phyloP scores from a whole-genome alignment of 1,140 invertebrate genomes.

The Neoseiulus cucumeris region DNA sequence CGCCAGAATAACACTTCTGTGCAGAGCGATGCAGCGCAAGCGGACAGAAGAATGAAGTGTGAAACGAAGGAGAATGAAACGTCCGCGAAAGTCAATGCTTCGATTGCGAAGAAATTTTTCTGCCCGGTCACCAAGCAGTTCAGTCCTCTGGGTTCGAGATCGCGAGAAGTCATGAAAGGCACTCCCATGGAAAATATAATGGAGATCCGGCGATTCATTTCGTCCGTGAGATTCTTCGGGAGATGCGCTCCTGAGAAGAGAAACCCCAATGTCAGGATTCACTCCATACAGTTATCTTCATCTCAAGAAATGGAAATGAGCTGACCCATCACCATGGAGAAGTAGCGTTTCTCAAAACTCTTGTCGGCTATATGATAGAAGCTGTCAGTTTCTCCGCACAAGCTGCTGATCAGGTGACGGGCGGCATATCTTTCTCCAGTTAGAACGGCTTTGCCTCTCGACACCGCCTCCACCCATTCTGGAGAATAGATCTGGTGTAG shows the following conservation, averaged over 20 bases:
- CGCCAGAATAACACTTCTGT: no score
- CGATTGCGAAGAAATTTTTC: background rate
- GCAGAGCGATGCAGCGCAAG: no score
- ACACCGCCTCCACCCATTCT: background rate
- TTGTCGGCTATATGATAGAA: background rate
- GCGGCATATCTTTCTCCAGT: background rate
- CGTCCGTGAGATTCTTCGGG: no score
- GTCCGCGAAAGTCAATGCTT: background rate
- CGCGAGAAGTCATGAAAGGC: background rate
- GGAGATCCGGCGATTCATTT: background rate
- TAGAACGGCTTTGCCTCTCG: background rate
- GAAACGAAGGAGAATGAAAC: background rate
- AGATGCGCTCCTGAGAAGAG: no score
- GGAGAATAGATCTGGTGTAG: background rate
- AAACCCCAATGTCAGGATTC: no score
- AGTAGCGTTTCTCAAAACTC: background rate
- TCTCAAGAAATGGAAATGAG: no score
- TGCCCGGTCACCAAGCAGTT: background rate
- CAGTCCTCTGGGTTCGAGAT: background rate
- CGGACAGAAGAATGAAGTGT: background rate
- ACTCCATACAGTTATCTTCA: no score
- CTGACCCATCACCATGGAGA: background rate
- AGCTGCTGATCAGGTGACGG: background rate
- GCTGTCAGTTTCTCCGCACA: background rate
- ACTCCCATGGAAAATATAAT: background rate